These are phyloP conservation scores for Delichon dasypus DNA, from an alignment of 2,797 vertebrate genomes.

Conservation along the genomic window DNA sequence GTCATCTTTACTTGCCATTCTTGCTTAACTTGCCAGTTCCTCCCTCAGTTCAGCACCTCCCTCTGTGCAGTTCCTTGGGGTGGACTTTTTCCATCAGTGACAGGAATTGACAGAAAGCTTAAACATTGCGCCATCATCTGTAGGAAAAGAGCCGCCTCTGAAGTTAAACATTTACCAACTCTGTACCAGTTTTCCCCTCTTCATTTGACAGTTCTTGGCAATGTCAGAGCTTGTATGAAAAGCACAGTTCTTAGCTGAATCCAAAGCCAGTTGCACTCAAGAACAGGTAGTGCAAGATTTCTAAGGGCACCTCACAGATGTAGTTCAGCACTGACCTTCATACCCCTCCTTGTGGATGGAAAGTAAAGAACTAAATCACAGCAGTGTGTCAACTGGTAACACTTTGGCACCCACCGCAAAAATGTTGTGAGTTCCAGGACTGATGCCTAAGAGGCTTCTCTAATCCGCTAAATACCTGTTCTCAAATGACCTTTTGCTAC, in stretches of 20 bases:
- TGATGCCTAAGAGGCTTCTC: neutral
- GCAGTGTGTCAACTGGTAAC: neutral
- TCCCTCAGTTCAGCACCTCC: neutral
- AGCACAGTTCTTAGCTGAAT: neutral
- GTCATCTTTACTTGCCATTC: neutral
- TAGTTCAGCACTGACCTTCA: neutral
- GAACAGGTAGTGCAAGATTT: neutral
- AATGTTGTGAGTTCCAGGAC: neutral
- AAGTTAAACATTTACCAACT: neutral
- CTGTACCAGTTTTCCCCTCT: neutral
- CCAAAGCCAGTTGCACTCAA: neutral
- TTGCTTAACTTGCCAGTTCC: neutral
- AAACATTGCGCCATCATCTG: neutral
- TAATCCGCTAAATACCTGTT: slow-evolving; percentile 11
- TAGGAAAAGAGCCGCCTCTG: neutral
- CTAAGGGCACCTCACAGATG: neutral
- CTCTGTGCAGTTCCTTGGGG: neutral
- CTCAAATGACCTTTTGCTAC: slow-evolving; percentile 22
- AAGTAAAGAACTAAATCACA: slow-evolving; percentile 24
- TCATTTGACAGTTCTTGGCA: neutral
- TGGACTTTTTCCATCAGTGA: neutral
- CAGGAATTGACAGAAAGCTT: neutral
- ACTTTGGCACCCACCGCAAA: neutral
- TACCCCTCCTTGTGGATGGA: neutral
- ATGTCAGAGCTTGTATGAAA: neutral